Evolutionary conservation across 2,888 invertebrate genomes (phyloP), one percentile per base, ranked within the genome.

Genomic region (Dicyrtoma fusca): DNA sequence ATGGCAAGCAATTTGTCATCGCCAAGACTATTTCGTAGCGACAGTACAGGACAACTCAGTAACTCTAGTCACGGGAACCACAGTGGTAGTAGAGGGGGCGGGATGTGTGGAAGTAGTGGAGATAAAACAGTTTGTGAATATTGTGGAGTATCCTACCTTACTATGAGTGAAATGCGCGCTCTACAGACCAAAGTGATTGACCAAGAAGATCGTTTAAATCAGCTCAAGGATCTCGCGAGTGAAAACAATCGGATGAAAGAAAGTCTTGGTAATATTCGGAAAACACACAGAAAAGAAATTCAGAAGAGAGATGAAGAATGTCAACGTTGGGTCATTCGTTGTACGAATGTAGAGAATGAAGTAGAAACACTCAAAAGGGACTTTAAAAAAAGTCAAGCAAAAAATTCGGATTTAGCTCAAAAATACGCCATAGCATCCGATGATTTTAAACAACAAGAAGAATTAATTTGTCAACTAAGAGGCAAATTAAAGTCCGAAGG

Each of bases 61-160:
- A 11, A 4, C 1, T 5, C 23, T 34, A 21, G 63, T 63, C 3
- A 34, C 8, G 34, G 34, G 34, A 34, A 8, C 8, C 34, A 34
- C 34, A 34, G 4, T 34, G 4, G 8, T 23, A 14, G 21, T 3
- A 51, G 51, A 5, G 51, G 17, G 17, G 51, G 51, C 21, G 8
- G 14, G 55, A 8, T n/a, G n/a, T n/a, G n/a, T n/a, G n/a, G 34
- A 34, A 8, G 34, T 3, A 8, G 34, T 34, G 34, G 42, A 4
- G 71, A 71, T 49, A 73, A 73, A n/a, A 68, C 72, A n/a, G 55
- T 66, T 6, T 74, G 74, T 62, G 71, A 74, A n/a, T 71, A 71
- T 25, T 74, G 74, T 42, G 74, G 74, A 5, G 61, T 71, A 3
- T 74, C 74, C 13, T 74, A 74, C 25, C 25, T 74, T 14, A 66